Evolutionary conservation across 2,888 invertebrate genomes (phyloP), one percentile per base, ranked within the genome.

Genomic region (Trachelus tabidus): DNA sequence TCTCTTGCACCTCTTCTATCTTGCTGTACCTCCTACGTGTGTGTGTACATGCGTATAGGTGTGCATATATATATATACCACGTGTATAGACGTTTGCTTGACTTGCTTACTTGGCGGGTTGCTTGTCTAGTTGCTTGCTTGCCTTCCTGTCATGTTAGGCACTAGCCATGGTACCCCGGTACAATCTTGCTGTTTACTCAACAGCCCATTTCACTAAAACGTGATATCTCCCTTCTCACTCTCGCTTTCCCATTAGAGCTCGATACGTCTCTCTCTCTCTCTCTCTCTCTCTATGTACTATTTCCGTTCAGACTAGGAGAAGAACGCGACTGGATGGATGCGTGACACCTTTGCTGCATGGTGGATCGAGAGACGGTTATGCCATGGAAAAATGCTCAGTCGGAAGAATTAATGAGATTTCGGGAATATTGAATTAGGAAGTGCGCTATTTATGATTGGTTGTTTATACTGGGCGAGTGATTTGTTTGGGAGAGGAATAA

Each of bases 61-160:
- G 0, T 23, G 0, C 6, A 40, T 40, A 40, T 15, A 37, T 35
- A 12, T 35, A 15, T 15, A 40, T 4, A 40, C 40, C 40, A 56
- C 6, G 40, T 56, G 40, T 56, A 56, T 56, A 56, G 40, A 56
- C 40, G 40, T 56, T 56, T 56, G 23, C 40, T 56, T 56, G 40
- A 56, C 40, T 56, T 40, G 40, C 40, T 40, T 40, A 40, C 40
- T 40, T 56, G 40, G 23, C 23, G 23, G 23, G 40, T 56, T 56
- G 40, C 40, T 73, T 73, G 35, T 34, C 34, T 34, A 30, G 34
- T 35, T 34, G 35, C 30, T 34, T 34, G 74, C 74, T 35, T 35
- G 74, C 35, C 74, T 35, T 35, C 74, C 74, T 73, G 74, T 73
- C 74, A 35, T 34, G 74, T 73, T 73, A 73, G 34, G 74, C 74